These are phyloP conservation scores for Mormyrus hasselquistii DNA, from an alignment of 2,797 vertebrate species.

Conservation along the genomic window DNA sequence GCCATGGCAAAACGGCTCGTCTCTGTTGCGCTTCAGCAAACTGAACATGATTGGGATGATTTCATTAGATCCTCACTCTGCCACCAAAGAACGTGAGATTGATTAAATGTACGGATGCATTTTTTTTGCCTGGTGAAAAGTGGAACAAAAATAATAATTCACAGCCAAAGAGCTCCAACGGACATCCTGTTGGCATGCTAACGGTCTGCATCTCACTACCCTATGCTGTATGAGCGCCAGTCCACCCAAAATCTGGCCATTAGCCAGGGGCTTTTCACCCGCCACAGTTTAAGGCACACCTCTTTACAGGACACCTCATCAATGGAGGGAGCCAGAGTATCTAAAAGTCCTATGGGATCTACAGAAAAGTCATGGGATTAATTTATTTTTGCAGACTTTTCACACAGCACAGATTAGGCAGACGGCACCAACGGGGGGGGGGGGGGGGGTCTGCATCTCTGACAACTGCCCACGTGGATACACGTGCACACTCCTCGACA, in stretches of 20 bases:
- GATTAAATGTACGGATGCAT: background rate
- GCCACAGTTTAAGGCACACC: constrained; percentile 2
- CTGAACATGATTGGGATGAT: background rate
- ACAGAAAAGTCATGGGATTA: constrained; percentile 1
- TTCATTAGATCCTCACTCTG: background rate
- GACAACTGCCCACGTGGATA: background rate
- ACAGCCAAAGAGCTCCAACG: background rate
- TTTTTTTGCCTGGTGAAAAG: background rate
- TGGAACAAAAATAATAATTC: background rate
- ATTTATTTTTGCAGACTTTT: background rate
- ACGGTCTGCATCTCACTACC: background rate
- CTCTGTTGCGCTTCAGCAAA: background rate
- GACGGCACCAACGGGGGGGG: background rate
- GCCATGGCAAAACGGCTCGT: background rate
- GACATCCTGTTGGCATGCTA: background rate
- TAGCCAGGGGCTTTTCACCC: background rate
- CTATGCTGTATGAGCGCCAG: background rate
- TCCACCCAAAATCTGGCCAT: background rate
- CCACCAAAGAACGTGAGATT: background rate
- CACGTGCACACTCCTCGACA: constrained; percentile 20
- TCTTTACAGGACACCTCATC: background rate
- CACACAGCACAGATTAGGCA: constrained; percentile 33
- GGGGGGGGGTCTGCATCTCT: background rate
- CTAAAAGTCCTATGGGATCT: background rate
- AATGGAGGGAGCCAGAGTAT: background rate